Base-by-base conservation (phyloP, 2,797 vertebrate species). In the Cheirogaleus major region DNA sequence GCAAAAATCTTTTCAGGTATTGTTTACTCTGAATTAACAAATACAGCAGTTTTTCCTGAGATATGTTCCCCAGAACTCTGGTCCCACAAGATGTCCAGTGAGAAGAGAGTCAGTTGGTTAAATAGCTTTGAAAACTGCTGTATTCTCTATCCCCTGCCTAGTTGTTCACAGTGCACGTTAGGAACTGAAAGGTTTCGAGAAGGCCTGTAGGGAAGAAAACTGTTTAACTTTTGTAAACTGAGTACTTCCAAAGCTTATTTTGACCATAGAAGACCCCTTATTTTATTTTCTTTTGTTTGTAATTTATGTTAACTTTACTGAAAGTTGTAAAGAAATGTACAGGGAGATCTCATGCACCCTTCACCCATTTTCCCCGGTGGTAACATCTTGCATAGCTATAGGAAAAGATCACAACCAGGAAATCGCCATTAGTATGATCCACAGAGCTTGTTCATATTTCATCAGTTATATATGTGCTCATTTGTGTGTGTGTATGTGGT, bases 1-100 rank as follows among this genome's bases (percentile, higher is more conserved):
- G 79, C 32, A 94, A 91, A 94, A 93, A 67, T 96, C 57, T 94
- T 97, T 95, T 78, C 89, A 94, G 63, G 22, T 94, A 67, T 59
- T 96, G 25, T 96, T 96, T 87, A 59, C 55, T 89, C 59, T 78
- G 35, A 93, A 93, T 96, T 96, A 89, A 69, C 25, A 97, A 93
- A 80, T 79, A 27, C 15, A 82, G 69, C n/a, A 93, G 38, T 82
- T 8, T 86, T 96, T 96, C 32, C 73, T 79, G 50, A 89, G 61
- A 55, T 91, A 13, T 32, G 25, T 32, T 89, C 59, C 55, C 89
- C 57, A 81, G 86, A 93, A 83, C 69, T 91, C 48, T 59, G 55
- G 76, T 89, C 65, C 65, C 41, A 67, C 38, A 80, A 89, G 63
- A 35, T 67, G 38, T 91, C n/a, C 41, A 13, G n/a, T 65, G 38